Base-by-base conservation (phyloP, 2,113 vertebrate species). In the Alexandromys fortis region DNA sequence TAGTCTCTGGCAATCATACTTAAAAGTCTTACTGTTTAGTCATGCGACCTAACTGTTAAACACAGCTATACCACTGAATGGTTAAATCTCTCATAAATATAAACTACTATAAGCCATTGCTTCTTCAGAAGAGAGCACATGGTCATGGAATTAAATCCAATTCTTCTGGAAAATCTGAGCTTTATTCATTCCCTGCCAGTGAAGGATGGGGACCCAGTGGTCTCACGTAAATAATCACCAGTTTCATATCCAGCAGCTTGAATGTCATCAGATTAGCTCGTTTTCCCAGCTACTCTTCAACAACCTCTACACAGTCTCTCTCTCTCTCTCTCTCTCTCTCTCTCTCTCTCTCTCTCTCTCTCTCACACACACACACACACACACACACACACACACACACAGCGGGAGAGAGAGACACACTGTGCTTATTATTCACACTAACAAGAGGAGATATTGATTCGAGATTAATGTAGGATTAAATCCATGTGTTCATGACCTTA, bases 361-460 rank as follows among this genome's bases (percentile, higher is more conserved):
- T 21, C 58, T 6, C 47, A 17, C 65, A 67, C 65, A 28, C 65
- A 63, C 28, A n/a, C 35, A n/a, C 33, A n/a, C 65, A 30, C 65
- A 65, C 30, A n/a, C 35, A n/a, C 35, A n/a, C 21, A 9, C 38
- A 45, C 24, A 45, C 42, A 68, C 30, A 33, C 67, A 30, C 13
- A 58, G 55, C 1, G 55, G 17, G 17, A 58, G 17, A 10, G 38
- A 45, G 24, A 47, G 24, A 26, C 73, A 26, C 38, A 28, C 35
- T 94, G 55, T 92, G 58, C 49, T 97, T 92, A 97, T 98, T 97
- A 96, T 89, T 72, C 76, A 94, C 83, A 97, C 63, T 79, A 95
- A 94, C 75, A 97, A 91, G 94, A 97, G 93, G 97, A 81, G 83
- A 77, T 52, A 92, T 61, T 97, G 96, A 98, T 96, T 97, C 97